Evolutionary conservation across 2,888 invertebrate species (phyloP).

Genomic region (Blastobasis lacticolella): DNA sequence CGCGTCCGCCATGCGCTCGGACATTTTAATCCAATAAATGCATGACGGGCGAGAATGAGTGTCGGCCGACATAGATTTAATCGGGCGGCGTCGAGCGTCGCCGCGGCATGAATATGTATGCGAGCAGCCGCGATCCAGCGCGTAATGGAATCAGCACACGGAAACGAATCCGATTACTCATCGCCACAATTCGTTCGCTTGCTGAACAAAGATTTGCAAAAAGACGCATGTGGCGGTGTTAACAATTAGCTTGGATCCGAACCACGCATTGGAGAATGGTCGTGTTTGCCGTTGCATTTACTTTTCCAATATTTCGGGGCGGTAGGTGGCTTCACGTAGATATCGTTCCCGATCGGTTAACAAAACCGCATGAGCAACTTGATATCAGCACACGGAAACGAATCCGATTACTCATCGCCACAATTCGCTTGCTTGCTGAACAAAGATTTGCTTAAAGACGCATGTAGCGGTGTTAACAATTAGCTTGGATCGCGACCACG

Average conservation of each 20-base stretch:
- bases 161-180: conserved; percentile 57
- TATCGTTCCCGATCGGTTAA: too few species aligned
- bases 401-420: conserved; percentile 56
- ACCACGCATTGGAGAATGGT: too few species aligned
- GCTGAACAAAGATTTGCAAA: conserved; percentile 29
- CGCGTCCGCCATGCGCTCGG: too few species aligned
- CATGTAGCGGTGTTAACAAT: too few species aligned
- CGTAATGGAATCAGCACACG: conserved; percentile 68
- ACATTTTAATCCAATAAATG: too few species aligned
- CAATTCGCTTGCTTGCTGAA: conserved; percentile 44
- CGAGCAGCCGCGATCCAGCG: conserved; percentile 51
- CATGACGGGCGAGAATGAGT: conserved; percentile 17
- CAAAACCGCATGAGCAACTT: background rate
- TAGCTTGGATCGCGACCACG: too few species aligned
- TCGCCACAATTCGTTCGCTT: conserved; percentile 49
- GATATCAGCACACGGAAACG: conserved; percentile 61
- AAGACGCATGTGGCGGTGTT: background rate
- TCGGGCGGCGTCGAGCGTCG: conserved; percentile 34
- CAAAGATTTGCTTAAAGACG: conserved; percentile 26
- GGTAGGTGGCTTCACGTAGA: background rate
- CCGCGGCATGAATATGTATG: conserved; percentile 65
- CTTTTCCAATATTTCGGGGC: background rate
- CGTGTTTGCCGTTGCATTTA: too few species aligned
- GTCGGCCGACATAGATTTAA: conserved; percentile 40
- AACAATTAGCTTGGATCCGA: too few species aligned